phyloP scores from a whole-genome alignment of 2,113 vertebrate species.

The Cepphus grylle region DNA sequence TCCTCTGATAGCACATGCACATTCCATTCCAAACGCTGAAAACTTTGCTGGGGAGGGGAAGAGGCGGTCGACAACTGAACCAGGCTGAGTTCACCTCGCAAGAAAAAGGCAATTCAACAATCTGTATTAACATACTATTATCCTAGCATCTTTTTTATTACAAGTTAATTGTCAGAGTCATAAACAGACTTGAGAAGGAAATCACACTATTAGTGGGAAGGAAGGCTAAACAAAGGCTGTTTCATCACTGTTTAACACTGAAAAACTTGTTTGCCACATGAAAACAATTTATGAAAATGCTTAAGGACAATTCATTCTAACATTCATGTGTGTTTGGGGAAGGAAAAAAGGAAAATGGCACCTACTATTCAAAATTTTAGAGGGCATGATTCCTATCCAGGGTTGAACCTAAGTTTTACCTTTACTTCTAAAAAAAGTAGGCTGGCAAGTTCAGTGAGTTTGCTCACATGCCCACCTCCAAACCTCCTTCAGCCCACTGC shows the following conservation, averaged over 20 bases:
- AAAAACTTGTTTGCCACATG: slow-evolving; percentile 2
- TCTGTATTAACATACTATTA: not conserved
- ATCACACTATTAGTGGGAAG: slow-evolving; percentile 25
- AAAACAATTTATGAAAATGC: slow-evolving; percentile 6
- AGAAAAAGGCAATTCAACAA: not conserved
- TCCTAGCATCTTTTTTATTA: not conserved
- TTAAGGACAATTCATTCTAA: not conserved
- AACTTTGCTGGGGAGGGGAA: not conserved
- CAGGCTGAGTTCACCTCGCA: not conserved
- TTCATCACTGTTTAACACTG: not conserved
- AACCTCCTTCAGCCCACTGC: not conserved
- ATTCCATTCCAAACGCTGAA: not conserved
- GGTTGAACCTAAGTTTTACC: not conserved
- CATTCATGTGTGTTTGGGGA: not conserved
- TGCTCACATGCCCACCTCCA: not conserved
- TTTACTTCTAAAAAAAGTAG: not conserved
- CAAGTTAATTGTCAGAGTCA: slow-evolving; percentile 48
- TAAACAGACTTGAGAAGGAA: slow-evolving; percentile 47
- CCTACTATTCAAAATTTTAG: not conserved
- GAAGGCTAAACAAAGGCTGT: slow-evolving; percentile 33
- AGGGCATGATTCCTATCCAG: not conserved
- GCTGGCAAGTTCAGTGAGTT: not conserved
- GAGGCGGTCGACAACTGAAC: not conserved
- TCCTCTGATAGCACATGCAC: not conserved
- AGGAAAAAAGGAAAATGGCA: not conserved